Base-by-base conservation (phyloP, 1,140 invertebrate genomes). In the Trissolcus basalis region DNA sequence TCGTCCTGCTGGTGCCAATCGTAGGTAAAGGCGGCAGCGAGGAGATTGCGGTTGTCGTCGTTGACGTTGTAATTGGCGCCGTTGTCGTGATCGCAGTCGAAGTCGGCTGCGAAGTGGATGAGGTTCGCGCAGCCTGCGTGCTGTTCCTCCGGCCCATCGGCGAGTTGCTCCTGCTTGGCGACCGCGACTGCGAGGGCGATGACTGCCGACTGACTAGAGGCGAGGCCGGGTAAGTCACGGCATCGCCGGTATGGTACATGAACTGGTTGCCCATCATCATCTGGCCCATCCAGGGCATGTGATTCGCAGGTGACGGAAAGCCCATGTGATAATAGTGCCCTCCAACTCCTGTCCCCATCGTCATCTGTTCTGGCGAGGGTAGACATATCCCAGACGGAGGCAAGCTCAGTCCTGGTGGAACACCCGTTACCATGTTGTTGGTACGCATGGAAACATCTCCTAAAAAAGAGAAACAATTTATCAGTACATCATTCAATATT, bases 121-220 rank as follows among this genome's bases (percentile, higher is more conserved):
- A 81, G 0, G 80, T 84, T 1, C 82, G 81, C 11, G 56, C 27
- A 4, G 36, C 27, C 14, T 72, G 59, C 32, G 64, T 59, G 48
- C 68, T 79, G 19, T 76, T 80, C 32, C 67, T 65, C 45, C 56
- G 65, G 14, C 58, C 74, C 67, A 59, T 59, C 16, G 89, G 87
- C 39, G 88, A 89, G 56, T 85, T 87, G 47, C 86, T 85, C 43
- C 88, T 81, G 80, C 87, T 87, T 51, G 87, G 87, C 47, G 86
- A 88, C 61, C 85, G 82, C 4, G 88, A 89, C 56, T 88, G 88
- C 27, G 87, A 88, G 10, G 89, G 88, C 48, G 89, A 89, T 8
- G 87, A 88, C 63, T 88, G 89, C 5, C 87, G 87, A 73, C 88
- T 89, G 75, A 88, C 86, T 78, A 88, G 82, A 4, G 89, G 89